These are phyloP conservation scores for Temnothorax unifasciatus DNA, from an alignment of 2,888 invertebrate genomes.

Conservation along the genomic window DNA sequence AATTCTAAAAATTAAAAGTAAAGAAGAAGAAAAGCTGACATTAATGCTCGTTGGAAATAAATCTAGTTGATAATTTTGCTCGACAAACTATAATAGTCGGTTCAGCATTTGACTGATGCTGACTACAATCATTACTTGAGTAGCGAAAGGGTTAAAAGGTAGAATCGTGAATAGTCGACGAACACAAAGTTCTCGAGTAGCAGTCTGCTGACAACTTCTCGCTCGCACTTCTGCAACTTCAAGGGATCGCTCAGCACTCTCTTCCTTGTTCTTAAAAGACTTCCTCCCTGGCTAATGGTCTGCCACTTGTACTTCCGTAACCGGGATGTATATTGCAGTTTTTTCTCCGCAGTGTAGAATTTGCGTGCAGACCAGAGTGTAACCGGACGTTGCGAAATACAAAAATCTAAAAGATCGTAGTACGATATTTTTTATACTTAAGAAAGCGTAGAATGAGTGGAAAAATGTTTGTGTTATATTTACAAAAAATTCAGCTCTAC, in stretches of 20 bases:
- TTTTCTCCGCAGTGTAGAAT: constrained; percentile 27
- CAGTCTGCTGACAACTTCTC: constrained; percentile 38
- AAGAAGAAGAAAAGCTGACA: neutral
- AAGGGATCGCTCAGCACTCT: constrained; percentile 41
- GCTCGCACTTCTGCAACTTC: constrained; percentile 28
- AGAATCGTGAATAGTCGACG: constrained; percentile 31
- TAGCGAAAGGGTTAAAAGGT: constrained; percentile 32
- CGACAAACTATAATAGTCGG: neutral
- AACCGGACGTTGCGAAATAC: neutral
- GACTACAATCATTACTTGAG: constrained; percentile 22
- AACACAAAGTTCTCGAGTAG: constrained; percentile 32
- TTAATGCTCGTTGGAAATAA: neutral
- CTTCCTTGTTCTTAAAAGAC: constrained; percentile 55
- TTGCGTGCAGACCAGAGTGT: constrained; percentile 27
- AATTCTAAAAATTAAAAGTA: neutral
- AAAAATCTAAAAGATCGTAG: constrained; percentile 29
- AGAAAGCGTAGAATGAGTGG: neutral
- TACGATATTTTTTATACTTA: neutral
- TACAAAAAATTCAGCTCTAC: neutral
- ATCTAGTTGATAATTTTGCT: neutral
- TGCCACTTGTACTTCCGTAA: constrained; percentile 52
- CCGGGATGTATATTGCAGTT: constrained; percentile 48
- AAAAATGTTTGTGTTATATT: neutral
- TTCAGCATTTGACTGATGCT: neutral
- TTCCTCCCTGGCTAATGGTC: constrained; percentile 49